These are phyloP conservation scores for Seira ritae DNA, from an alignment of 2,888 invertebrate genomes.

Conservation along the genomic window DNA sequence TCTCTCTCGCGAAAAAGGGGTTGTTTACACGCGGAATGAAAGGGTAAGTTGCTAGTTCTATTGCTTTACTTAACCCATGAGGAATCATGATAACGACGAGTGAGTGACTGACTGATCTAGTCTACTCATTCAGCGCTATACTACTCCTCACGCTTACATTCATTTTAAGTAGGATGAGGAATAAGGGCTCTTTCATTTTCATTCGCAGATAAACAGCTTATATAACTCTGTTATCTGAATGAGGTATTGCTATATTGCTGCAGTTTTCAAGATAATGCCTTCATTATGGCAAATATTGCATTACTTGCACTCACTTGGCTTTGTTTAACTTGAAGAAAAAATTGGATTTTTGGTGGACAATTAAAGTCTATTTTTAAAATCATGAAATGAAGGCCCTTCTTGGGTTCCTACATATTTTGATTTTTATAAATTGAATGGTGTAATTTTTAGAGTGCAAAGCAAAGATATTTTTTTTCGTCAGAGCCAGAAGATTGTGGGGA, in stretches of 20 bases:
- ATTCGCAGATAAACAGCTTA: not conserved
- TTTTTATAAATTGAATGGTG: no score
- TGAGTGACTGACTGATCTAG: slow-evolving; percentile 37
- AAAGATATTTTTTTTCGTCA: no score
- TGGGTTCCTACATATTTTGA: no score
- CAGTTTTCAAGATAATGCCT: not conserved
- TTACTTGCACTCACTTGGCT: no score
- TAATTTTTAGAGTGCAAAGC: no score
- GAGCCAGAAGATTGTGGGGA: no score
- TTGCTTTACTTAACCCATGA: not conserved
- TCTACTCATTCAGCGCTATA: slow-evolving; percentile 43
- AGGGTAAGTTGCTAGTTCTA: slow-evolving; percentile 44
- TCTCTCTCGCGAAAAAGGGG: not conserved
- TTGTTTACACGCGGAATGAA: slow-evolving; percentile 39
- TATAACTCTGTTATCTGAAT: not conserved
- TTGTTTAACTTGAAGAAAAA: no score
- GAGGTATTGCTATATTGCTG: slow-evolving; percentile 12
- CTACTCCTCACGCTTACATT: not conserved
- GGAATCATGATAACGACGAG: no score
- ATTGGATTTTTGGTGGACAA: no score
- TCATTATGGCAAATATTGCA: not conserved
- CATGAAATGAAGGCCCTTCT: no score
- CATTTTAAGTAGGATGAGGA: not conserved
- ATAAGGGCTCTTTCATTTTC: not conserved
- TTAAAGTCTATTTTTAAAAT: no score